Percentiles rank a stretch among this genome's conserved stretches.
Evolutionary conservation across 92 coral and sea anemone genomes (phyloP).

Genomic region (Anthopleura xanthogrammica): DNA sequence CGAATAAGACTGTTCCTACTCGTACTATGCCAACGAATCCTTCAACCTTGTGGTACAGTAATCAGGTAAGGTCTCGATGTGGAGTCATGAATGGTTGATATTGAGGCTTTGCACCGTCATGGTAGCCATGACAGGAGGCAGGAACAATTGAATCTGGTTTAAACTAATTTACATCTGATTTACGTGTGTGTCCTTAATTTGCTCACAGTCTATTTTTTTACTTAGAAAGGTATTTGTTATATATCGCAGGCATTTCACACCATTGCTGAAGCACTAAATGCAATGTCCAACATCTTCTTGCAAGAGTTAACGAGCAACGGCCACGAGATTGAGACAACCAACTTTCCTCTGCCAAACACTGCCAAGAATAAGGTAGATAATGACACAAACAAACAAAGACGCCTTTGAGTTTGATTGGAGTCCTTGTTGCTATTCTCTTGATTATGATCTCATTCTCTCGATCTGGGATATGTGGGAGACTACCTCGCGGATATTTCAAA

Average conservation of each 20-base stretch:
- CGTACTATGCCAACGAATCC: constrained; percentile 3
- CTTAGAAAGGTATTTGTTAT: not conserved
- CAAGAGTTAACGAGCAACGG: constrained; percentile 36
- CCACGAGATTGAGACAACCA: constrained; percentile 70
- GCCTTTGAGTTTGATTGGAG: too few relatives aligned
- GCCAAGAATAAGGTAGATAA: constrained; percentile 68
- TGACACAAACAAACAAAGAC: not conserved
- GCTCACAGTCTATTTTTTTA: not conserved
- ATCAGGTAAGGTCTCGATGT: constrained; percentile 53
- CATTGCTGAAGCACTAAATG: constrained; percentile 84
- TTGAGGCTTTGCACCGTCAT: too few relatives aligned
- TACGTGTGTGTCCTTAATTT: too few relatives aligned
- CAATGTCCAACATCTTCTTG: constrained; percentile 79
- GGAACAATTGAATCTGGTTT: too few relatives aligned
- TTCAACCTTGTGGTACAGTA: constrained; percentile 70
- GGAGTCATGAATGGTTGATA: not conserved
- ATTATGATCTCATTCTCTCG: too few relatives aligned
- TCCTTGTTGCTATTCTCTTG: not conserved
- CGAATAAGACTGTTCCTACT: not conserved
- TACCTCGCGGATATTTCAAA: too few relatives aligned
- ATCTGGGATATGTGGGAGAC: not conserved
- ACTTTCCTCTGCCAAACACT: constrained; percentile 89
- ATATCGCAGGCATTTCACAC: constrained; percentile 74
- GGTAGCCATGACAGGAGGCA: too few relatives aligned
- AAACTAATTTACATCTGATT: not conserved